Base-by-base conservation (phyloP, 2,797 vertebrate genomes). In the Lophius americanus region DNA sequence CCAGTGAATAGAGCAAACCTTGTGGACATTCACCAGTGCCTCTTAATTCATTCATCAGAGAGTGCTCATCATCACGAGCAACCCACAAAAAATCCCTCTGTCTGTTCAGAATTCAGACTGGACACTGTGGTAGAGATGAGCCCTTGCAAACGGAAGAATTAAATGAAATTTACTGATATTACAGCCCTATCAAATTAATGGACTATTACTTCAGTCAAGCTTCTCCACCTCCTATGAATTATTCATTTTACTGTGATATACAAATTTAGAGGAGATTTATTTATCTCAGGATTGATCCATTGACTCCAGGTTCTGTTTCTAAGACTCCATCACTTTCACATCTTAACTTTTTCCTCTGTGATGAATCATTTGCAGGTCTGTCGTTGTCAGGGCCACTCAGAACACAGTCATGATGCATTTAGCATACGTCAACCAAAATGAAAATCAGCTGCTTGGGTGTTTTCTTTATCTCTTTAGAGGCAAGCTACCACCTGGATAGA, bases 281-380 rank as follows among this genome's bases (percentile, higher is more conserved):
- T 75, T 75, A 81, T 82, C 85, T 86, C 59, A n/a, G 6, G 63
- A 79, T 72, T 56, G 76, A 87, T 87, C 63, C 61, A 41, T 82
- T 77, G 72, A 74, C 52, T 79, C 73, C 75, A 43, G 59, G 76
- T 67, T 63, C 72, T 3, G 10, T 78, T 73, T 79, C 44, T 52
- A 64, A 37, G 3, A 51, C 42, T 65, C 43, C 7, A 64, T 37
- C 73, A 47, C 63, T 64, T 64, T 65, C 5, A 42, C 6, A 35
- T 59, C 62, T 74, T 42, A 60, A 83, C 56, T 68, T 61, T 44
- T 32, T 7, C 35, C 41, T 33, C 9, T 11, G 9, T 58, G 55
- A 61, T 58, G 38, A 61, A 78, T 73, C 68, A 13, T 1, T 35
- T 12, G 51, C 51, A 37, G 43, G 56, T 50, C 51, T 42, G 44